A percentile compares a stretch with the other conserved stretches of the same genome.
These are phyloP conservation scores for Erythrocercus mccallii DNA, from an alignment of 2,113 vertebrate species.

Conservation along the genomic window DNA sequence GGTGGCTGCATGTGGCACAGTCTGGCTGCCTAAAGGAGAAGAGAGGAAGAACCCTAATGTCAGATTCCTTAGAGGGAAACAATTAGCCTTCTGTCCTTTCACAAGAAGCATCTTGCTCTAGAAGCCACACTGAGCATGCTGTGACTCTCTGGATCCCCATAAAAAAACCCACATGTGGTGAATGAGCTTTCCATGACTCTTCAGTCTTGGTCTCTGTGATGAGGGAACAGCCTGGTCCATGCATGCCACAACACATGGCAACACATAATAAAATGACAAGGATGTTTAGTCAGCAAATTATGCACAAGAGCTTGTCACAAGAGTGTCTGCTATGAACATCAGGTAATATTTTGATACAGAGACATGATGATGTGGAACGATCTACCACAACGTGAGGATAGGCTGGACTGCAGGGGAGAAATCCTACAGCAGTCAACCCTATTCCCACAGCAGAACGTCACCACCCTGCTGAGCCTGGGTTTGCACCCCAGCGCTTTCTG, in stretches of 20 bases:
- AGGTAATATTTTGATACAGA: background rate
- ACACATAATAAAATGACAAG: background rate
- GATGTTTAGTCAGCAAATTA: background rate
- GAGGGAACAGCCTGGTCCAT: background rate
- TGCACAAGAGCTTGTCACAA: background rate
- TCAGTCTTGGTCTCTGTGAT: background rate
- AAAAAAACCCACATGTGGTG: background rate
- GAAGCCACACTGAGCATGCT: background rate
- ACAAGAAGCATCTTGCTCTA: background rate
- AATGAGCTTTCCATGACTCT: background rate
- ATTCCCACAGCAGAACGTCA: background rate
- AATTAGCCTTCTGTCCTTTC: background rate
- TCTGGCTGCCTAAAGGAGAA: background rate
- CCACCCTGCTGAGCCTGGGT: background rate
- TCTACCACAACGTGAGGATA: too few relatives aligned
- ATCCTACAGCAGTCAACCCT: background rate
- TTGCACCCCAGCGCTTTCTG: accelerated
- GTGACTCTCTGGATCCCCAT: background rate
- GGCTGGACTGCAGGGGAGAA: background rate
- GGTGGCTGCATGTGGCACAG: background rate
- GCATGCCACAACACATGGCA: background rate
- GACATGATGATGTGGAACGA: background rate
- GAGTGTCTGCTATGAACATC: background rate
- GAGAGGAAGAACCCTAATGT: background rate
- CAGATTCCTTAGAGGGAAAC: background rate